These are phyloP conservation scores for Lateolabrax maculatus DNA, from an alignment of 2,797 vertebrate genomes.

Conservation along the genomic window DNA sequence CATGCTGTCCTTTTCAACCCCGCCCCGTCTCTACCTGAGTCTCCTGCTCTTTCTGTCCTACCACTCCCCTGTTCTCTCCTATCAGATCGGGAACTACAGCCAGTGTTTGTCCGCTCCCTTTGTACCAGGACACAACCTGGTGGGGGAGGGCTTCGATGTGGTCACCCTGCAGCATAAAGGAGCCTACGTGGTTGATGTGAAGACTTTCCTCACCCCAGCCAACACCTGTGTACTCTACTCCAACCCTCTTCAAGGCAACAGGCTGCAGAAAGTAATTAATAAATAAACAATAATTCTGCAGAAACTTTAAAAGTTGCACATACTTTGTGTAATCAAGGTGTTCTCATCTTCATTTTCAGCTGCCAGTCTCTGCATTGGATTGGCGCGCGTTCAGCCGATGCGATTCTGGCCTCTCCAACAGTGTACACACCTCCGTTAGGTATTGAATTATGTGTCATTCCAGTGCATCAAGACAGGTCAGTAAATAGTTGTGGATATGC, in stretches of 20 bases:
- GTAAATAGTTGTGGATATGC: too few relatives aligned
- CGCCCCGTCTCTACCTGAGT: not conserved
- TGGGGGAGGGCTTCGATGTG: slow-evolving; percentile 51
- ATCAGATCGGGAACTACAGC: not conserved
- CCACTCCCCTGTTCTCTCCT: slow-evolving; percentile 21
- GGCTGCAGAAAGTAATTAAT: slow-evolving; percentile 42
- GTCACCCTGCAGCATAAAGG: slow-evolving; percentile 26
- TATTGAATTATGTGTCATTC: not conserved
- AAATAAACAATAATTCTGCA: not conserved
- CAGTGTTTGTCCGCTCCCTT: slow-evolving; percentile 42
- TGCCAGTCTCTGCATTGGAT: slow-evolving; percentile 47
- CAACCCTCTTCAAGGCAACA: slow-evolving; percentile 37
- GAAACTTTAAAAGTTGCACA: not conserved
- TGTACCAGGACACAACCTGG: slow-evolving; percentile 53
- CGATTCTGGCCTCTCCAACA: not conserved
- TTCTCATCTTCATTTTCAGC: slow-evolving; percentile 21
- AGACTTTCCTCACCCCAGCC: not conserved
- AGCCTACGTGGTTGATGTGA: slow-evolving; percentile 35
- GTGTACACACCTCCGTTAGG: slow-evolving; percentile 1
- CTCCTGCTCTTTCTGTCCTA: slow-evolving; percentile 14
- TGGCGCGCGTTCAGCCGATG: slow-evolving; percentile 42
- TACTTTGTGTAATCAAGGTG: fast-evolving
- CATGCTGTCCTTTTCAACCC: slow-evolving; percentile 8
- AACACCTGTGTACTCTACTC: slow-evolving; percentile 19
- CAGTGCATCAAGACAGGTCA: not conserved